A percentile compares a stretch with the other conserved stretches of the same genome.
Evolutionary conservation across 2,113 vertebrate genomes (phyloP).

Genomic region (Chauna torquata): DNA sequence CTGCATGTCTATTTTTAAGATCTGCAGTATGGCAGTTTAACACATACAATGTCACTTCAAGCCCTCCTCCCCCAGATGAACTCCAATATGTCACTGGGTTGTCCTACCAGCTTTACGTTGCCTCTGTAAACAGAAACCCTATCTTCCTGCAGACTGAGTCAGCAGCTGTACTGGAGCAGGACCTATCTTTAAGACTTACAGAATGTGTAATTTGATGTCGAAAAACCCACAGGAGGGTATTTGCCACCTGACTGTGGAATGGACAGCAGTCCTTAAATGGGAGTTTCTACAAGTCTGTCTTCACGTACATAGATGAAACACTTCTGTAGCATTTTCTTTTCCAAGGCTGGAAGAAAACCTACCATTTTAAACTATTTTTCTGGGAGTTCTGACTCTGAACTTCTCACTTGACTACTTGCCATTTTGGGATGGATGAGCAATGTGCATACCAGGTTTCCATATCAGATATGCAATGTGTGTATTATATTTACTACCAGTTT

Average conservation of each 20-base stretch:
- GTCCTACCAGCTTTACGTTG: slow-evolving; percentile 38
- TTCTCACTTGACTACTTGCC: background rate
- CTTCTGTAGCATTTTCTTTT: background rate
- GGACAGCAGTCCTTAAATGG: background rate
- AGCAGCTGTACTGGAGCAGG: slow-evolving; percentile 62
- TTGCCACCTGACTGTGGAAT: slow-evolving; percentile 65
- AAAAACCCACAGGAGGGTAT: slow-evolving; percentile 7
- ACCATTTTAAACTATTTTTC: background rate
- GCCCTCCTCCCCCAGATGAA: slow-evolving; percentile 34
- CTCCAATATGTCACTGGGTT: slow-evolving; percentile 60
- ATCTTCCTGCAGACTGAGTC: slow-evolving; percentile 59
- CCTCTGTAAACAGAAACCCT: slow-evolving; percentile 65
- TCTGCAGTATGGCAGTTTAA: slow-evolving; percentile 21
- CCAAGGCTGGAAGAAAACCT: background rate
- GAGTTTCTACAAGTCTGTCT: background rate
- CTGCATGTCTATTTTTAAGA: slow-evolving; percentile 51
- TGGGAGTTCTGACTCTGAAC: background rate
- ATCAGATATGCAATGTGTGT: background rate
- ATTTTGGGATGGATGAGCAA: background rate
- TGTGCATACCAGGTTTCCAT: background rate
- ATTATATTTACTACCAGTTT: background rate
- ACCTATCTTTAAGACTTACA: slow-evolving; percentile 29
- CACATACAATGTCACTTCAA: slow-evolving; percentile 34
- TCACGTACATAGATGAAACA: background rate
- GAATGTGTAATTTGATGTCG: slow-evolving; percentile 55